Conservation (phyloP, 2,888 invertebrate genomes). For the Julus scandinavius region DNA sequence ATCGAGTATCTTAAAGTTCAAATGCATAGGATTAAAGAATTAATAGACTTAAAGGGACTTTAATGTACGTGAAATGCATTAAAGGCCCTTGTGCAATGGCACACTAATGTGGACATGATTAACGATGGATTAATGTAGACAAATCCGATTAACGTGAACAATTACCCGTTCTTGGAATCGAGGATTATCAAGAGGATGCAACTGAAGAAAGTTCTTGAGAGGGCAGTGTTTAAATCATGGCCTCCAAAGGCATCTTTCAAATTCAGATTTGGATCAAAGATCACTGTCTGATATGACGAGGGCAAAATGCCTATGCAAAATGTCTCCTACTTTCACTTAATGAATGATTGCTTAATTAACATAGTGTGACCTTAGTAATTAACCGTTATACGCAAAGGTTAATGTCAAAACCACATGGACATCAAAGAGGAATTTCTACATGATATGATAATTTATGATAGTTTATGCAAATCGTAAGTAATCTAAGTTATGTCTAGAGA, state of each 20-base stretch:
- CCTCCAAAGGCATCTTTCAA: not conserved
- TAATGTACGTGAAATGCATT: not conserved
- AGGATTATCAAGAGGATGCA: not conserved
- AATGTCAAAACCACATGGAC: too few relatives aligned
- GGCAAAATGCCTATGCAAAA: too few relatives aligned
- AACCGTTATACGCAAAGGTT: too few relatives aligned
- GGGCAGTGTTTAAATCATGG: not conserved
- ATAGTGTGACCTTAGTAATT: too few relatives aligned
- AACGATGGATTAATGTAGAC: not conserved
- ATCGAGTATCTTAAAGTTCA: not conserved
- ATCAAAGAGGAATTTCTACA: too few relatives aligned
- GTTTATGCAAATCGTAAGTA: too few relatives aligned
- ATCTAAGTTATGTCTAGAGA: too few relatives aligned
- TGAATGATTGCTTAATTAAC: too few relatives aligned
- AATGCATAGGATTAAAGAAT: not conserved
- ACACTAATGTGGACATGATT: not conserved
- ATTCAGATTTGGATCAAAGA: not conserved
- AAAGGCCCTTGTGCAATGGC: not conserved
- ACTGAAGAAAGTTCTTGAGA: not conserved
- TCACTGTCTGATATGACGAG: not conserved
- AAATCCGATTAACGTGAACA: constrained; percentile 18
- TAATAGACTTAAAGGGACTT: not conserved
- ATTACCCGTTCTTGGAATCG: not conserved
- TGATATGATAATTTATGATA: too few relatives aligned
- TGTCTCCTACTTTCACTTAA: too few relatives aligned